Percentiles rank a stretch among this genome's conserved stretches.
phyloP scores from a whole-genome alignment of 2,888 invertebrate genomes.

The Caenorhabditis becei region DNA sequence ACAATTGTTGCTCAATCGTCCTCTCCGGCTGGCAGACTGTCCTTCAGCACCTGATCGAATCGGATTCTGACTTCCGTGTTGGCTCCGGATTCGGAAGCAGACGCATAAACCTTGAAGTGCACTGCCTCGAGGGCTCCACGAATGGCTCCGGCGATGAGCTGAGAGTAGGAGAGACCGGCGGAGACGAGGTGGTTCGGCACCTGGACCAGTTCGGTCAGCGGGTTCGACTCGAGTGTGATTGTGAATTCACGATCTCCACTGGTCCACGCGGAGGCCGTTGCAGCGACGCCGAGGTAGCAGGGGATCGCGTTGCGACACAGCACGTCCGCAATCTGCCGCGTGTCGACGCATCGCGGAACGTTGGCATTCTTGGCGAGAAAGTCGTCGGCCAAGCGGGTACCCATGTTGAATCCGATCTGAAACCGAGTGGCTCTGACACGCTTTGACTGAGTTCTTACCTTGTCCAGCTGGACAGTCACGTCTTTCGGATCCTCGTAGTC shows the following conservation, averaged over 20 bases:
- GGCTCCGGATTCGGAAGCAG: constrained; percentile 70
- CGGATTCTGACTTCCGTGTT: constrained; percentile 93
- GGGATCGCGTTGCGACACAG: constrained; percentile 86
- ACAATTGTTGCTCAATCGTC: constrained; percentile 84
- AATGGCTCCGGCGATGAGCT: constrained; percentile 89
- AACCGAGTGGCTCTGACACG: no score
- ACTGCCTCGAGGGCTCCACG: constrained; percentile 99
- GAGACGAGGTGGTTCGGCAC: constrained; percentile 58
- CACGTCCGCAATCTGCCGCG: constrained; percentile 91
- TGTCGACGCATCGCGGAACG: constrained; percentile 92
- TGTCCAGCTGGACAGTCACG: constrained; percentile 95
- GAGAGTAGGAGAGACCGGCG: constrained; percentile 84
- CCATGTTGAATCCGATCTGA: constrained; percentile 94
- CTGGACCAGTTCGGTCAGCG: constrained; percentile 88
- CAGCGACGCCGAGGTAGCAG: constrained; percentile 92
- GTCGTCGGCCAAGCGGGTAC: constrained; percentile 96
- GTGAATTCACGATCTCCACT: constrained; percentile 90
- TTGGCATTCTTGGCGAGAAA: constrained; percentile 92
- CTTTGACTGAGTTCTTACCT: constrained; percentile 62
- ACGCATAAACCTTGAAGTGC: constrained; percentile 82
- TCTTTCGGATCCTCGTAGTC: constrained; percentile 97
- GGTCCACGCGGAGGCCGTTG: constrained; percentile 95
- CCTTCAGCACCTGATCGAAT: constrained; percentile 94
- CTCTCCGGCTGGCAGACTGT: constrained; percentile 98
- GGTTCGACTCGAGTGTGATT: constrained; percentile 92